Evolutionary conservation across 2,888 invertebrate genomes (phyloP).

Genomic region (Autographa pulchrina): DNA sequence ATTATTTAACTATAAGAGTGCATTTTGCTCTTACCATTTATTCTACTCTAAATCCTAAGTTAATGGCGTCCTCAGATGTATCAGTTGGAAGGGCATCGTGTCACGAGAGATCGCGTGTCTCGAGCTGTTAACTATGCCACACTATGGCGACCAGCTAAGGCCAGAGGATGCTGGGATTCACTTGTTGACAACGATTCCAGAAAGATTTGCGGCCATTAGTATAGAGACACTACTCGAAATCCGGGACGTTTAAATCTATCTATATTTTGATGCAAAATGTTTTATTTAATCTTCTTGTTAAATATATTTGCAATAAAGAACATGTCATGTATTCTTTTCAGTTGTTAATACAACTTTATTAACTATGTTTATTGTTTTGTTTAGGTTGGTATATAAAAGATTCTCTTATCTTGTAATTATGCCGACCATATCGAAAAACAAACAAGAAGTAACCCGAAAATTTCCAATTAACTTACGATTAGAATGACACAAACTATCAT

Average conservation of each 20-base stretch:
- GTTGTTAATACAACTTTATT: too few species aligned
- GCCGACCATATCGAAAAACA: not conserved
- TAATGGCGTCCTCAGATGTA: constrained; percentile 1
- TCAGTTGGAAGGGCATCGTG: constrained; percentile 33
- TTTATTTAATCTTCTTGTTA: too few species aligned
- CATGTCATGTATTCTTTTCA: too few species aligned
- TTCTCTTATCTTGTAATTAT: too few species aligned
- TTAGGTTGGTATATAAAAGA: too few species aligned
- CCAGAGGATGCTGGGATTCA: constrained; percentile 7
- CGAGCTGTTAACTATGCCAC: constrained; percentile 25
- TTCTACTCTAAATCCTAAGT: not conserved
- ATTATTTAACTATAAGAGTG: too few species aligned
- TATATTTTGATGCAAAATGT: too few species aligned
- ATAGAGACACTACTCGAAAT: too few species aligned
- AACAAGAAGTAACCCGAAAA: constrained; percentile 17
- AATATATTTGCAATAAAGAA: too few species aligned
- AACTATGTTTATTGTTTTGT: too few species aligned
- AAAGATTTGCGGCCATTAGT: too few species aligned
- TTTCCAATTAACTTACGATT: constrained; percentile 35
- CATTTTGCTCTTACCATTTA: not conserved
- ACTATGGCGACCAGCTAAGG: constrained; percentile 11
- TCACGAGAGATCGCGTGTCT: constrained; percentile 51
- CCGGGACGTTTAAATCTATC: too few species aligned
- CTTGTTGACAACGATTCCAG: not conserved
- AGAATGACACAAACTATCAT: constrained; percentile 30